Evolutionary conservation across 2,113 vertebrate genomes (phyloP).

Genomic region (Notarius lentiginosus): DNA sequence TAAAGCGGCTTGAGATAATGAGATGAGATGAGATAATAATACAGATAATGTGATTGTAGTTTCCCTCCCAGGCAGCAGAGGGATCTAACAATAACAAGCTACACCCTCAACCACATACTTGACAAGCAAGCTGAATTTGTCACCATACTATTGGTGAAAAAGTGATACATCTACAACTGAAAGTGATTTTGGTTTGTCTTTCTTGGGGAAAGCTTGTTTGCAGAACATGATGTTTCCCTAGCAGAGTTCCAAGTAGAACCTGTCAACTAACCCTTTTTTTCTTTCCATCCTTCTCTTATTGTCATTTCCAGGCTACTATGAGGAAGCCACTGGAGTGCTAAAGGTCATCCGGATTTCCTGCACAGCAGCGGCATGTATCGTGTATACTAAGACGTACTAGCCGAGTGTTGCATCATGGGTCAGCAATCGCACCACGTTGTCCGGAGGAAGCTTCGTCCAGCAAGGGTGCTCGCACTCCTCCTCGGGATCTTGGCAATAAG

Average conservation of each 20-base stretch:
- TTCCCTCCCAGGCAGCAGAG: background rate
- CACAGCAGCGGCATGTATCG: conserved; percentile 61
- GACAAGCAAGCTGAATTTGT: background rate
- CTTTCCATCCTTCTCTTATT: background rate
- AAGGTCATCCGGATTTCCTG: conserved; percentile 59
- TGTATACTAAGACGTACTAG: conserved; percentile 55
- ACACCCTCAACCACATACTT: background rate
- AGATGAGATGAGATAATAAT: background rate
- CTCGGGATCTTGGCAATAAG: conserved; percentile 85
- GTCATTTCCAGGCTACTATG: conserved; percentile 68
- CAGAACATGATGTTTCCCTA: background rate
- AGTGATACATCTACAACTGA: background rate
- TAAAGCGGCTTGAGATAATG: too few relatives aligned
- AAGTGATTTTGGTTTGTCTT: background rate
- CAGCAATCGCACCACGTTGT: conserved; percentile 69
- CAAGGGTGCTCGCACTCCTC: conserved; percentile 82
- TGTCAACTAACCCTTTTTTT: background rate
- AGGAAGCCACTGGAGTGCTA: conserved; percentile 68
- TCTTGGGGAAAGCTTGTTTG: background rate
- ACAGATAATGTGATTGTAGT: background rate
- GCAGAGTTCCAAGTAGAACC: background rate
- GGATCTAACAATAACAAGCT: background rate
- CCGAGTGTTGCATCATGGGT: conserved; percentile 49
- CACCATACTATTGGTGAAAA: background rate
- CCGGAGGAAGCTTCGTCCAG: conserved; percentile 85